phyloP scores from a whole-genome alignment of 2,113 vertebrate species.

The Sylvietta virens region DNA sequence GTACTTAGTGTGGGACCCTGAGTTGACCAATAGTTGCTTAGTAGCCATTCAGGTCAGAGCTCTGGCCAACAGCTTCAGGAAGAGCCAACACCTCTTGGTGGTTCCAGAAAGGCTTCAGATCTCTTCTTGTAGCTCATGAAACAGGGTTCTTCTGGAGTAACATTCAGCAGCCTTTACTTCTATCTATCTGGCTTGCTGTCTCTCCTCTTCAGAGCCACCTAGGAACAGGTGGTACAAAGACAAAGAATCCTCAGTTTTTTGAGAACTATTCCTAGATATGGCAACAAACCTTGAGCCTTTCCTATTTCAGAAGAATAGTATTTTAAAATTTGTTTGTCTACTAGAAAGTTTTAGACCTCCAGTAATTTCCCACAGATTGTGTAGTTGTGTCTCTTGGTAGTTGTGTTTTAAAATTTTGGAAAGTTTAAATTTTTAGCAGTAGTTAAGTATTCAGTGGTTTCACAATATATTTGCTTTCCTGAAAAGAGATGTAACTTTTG shows the following conservation, averaged over 20 bases:
- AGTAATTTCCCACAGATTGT: background rate
- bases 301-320: background rate
- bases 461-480: background rate
- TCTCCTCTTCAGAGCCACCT: background rate
- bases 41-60: background rate
- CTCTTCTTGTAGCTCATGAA: background rate
- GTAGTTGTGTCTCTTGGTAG: background rate
- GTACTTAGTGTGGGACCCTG: background rate
- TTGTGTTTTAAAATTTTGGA: background rate
- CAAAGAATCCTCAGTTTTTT: background rate
- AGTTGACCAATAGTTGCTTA: background rate
- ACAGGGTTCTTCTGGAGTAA: background rate
- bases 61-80: background rate
- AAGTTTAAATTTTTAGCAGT: background rate
- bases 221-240: background rate
- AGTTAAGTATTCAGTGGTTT: background rate
- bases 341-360: background rate
- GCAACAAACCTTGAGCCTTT: background rate
- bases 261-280: background rate
- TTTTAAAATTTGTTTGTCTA: background rate
- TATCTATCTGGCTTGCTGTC: background rate
- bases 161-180: background rate
- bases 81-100: background rate
- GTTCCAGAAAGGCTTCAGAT: background rate
- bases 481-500: background rate